Evolutionary conservation across 2,888 invertebrate species (phyloP).

Genomic region (Habrosyne pyritoides): DNA sequence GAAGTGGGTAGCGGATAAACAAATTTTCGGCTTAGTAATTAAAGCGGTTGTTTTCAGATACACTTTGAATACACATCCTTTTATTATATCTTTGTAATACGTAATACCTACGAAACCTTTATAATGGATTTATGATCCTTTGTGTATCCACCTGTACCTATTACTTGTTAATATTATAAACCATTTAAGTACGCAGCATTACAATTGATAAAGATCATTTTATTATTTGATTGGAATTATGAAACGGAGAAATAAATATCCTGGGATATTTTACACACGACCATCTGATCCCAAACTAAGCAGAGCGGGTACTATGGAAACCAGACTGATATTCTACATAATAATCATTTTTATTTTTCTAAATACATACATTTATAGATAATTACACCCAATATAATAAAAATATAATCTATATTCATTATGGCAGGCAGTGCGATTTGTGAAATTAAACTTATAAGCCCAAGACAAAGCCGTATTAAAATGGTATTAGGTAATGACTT

Average conservation of each 20-base stretch:
- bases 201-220: too few species aligned
- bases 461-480: background rate
- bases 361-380: too few species aligned
- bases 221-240: too few species aligned
- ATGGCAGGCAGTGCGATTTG: background rate
- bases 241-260: too few species aligned
- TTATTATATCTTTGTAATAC: background rate
- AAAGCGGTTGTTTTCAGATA: constrained; percentile 1
- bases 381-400: too few species aligned
- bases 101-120: background rate
- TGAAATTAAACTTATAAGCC: background rate
- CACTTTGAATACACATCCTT: background rate
- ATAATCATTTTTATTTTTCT: too few species aligned
- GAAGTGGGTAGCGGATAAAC: constrained; percentile 6
- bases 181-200: too few species aligned
- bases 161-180: too few species aligned
- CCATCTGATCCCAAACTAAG: too few species aligned
- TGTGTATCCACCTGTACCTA: background rate
- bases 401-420: background rate
- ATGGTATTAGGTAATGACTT: constrained; percentile 1
- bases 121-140: background rate
- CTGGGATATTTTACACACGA: too few species aligned
- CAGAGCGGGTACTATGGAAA: too few species aligned
- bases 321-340: too few species aligned
- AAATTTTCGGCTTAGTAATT: constrained; percentile 5